These are phyloP conservation scores for Catostomus latipinnis DNA, from an alignment of 2,797 vertebrate genomes.

Conservation along the genomic window DNA sequence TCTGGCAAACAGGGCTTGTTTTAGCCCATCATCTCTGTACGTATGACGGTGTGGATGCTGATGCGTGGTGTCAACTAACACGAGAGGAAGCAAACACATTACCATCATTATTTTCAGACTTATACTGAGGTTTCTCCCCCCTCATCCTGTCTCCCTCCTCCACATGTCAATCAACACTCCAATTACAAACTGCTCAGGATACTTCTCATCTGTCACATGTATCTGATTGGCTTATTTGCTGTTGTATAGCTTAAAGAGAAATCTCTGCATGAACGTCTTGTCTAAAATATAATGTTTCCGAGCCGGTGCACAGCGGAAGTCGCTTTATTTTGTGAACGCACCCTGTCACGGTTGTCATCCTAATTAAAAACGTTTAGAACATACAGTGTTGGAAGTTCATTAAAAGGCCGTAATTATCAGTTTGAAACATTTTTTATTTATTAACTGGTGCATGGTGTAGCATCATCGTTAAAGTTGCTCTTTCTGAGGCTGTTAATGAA, in stretches of 20 bases:
- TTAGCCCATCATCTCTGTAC: constrained; percentile 9
- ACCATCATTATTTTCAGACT: constrained; percentile 29
- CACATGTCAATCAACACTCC: constrained; percentile 27
- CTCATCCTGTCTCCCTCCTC: background rate
- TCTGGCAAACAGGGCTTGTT: constrained; percentile 6
- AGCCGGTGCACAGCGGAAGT: background rate
- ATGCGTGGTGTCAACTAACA: constrained; percentile 18
- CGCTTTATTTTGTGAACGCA: background rate
- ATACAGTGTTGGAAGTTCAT: constrained; percentile 9
- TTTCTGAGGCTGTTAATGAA: constrained; percentile 10
- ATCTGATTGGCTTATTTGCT: constrained; percentile 36
- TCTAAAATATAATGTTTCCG: constrained; percentile 1
- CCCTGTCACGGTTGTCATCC: background rate
- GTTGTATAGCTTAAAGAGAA: constrained; percentile 22
- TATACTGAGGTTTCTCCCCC: constrained; percentile 4
- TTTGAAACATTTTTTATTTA: background rate
- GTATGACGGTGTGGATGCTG: background rate
- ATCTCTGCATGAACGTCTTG: background rate
- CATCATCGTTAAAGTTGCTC: constrained; percentile 18
- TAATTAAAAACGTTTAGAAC: constrained; percentile 20
- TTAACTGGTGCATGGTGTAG: background rate
- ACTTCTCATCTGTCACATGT: constrained; percentile 14
- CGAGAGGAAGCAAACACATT: background rate
- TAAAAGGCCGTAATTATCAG: constrained; percentile 3
- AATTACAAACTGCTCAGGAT: constrained; percentile 33